These are phyloP conservation scores for Tangachromis dhanisi DNA, from an alignment of 2,113 vertebrate genomes.

Conservation along the genomic window DNA sequence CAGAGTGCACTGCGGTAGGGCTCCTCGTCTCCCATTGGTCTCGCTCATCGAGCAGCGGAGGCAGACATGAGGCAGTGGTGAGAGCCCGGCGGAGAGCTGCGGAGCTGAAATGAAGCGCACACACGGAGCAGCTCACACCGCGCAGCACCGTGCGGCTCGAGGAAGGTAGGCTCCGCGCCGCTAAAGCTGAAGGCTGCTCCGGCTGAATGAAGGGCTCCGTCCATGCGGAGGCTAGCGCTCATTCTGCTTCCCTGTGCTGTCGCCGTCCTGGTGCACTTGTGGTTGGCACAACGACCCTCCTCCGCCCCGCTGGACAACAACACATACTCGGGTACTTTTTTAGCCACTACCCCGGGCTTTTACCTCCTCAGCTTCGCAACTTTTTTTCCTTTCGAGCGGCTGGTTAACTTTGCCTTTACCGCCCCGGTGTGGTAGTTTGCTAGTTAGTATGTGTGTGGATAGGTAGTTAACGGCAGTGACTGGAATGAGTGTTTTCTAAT, in stretches of 20 bases:
- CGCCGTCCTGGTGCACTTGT: constrained; percentile 87
- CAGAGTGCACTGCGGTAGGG: constrained; percentile 27
- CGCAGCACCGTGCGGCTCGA: constrained; percentile 9
- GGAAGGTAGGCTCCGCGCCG: constrained; percentile 26
- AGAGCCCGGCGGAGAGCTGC: constrained; percentile 32
- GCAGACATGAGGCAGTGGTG: constrained; percentile 54
- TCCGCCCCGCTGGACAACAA: constrained; percentile 56
- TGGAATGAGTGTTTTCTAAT: not conserved
- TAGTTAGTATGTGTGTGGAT: not conserved
- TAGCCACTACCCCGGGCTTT: not conserved
- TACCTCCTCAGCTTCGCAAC: constrained; percentile 11
- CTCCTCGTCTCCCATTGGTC: constrained; percentile 59
- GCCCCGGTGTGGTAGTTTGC: not conserved
- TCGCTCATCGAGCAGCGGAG: constrained; percentile 34
- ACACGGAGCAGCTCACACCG: constrained; percentile 18
- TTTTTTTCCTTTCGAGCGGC: constrained; percentile 14
- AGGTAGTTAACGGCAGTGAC: not conserved
- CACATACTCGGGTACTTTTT: constrained; percentile 61
- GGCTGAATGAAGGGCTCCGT: constrained; percentile 65
- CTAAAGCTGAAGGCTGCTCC: constrained; percentile 45
- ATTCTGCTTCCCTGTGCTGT: constrained; percentile 81
- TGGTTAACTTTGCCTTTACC: constrained; percentile 20
- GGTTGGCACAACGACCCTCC: constrained; percentile 71
- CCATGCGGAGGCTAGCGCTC: constrained; percentile 88
- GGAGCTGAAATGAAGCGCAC: constrained; percentile 37